These are phyloP conservation scores for Oreochromis spilurus DNA, from an alignment of 2,113 vertebrate species.

Conservation along the genomic window DNA sequence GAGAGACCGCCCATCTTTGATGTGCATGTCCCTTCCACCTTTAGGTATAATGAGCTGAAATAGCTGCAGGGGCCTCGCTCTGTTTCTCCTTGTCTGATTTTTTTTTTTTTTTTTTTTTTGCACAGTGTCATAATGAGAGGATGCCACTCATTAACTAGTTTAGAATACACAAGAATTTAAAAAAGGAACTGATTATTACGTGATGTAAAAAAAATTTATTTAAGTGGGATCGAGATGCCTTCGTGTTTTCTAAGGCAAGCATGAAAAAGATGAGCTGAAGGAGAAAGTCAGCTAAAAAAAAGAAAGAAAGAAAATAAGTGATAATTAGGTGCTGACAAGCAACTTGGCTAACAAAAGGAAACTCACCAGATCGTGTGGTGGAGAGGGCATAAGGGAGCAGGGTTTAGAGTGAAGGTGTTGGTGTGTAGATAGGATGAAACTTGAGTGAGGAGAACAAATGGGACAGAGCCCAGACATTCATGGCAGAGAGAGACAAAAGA, in stretches of 20 bases:
- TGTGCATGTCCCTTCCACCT: not conserved
- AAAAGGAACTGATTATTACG: not conserved
- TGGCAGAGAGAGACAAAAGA: slow-evolving; percentile 2
- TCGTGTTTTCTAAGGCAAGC: not conserved
- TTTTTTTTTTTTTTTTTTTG: not conserved
- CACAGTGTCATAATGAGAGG: not conserved
- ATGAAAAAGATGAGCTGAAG: not conserved
- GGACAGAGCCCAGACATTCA: slow-evolving; percentile 12
- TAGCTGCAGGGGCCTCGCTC: slow-evolving; percentile 5
- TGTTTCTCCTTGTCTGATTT: not conserved
- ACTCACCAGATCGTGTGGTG: not conserved
- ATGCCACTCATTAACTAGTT: slow-evolving; percentile 6
- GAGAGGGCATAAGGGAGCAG: not conserved
- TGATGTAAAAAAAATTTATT: not conserved
- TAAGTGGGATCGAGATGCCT: not conserved
- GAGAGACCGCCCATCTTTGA: not conserved
- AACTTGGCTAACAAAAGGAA: slow-evolving; percentile 1
- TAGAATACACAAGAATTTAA: not conserved
- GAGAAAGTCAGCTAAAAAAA: slow-evolving; percentile 4
- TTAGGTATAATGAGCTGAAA: slow-evolving; percentile 43
- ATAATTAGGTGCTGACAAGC: slow-evolving; percentile 63
- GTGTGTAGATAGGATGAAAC: not conserved
- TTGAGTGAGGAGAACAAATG: not conserved
- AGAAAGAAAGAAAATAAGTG: slow-evolving; percentile 34
- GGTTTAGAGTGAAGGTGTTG: not conserved